Evolutionary conservation across 2,113 vertebrate species (phyloP), one percentile per base, ranked within the genome.

Genomic region (Andinoacara biseriatus): DNA sequence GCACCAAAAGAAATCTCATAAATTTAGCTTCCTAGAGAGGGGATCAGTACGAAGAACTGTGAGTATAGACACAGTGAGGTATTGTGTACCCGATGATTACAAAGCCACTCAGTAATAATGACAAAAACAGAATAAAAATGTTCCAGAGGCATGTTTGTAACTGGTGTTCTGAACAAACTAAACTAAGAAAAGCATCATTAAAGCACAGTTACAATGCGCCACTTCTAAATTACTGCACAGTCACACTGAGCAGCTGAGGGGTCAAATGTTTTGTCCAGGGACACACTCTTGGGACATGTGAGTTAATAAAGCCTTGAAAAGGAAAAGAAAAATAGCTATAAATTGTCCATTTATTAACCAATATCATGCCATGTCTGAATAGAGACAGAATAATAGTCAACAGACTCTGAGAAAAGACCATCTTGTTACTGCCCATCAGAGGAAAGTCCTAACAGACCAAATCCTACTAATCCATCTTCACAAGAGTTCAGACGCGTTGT

Each of bases 381-480:
- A 14, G 26, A 83, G 67, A 60, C 24, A 20, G 58, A 40, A 84
- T 29, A 46, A 78, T 75, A 81, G 61, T 57, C 77, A 74, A 58
- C 14, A 54, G 61, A 61, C 63, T 61, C 29, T 26, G 49, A 88
- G 61, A 67, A 38, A 54, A 62, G 60, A 49, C 46, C 9, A 22
- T 84, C 76, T 79, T 74, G 79, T 79, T 82, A 69, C 33, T 84
- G 58, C 54, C 78, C 81, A 90, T 89, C 89, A 89, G 80, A 85
- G 86, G 82, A 77, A 72, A 86, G 54, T 40, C 35, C 40, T 72
- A 84, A 72, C 61, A 69, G 56, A 29, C 46, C 56, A 76, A 91
- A 82, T 90, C 86, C 86, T 8, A 54, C 80, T 86, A 78, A 90
- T 91, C 86, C 76, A 76, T 78, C 87, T 82, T 89, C 69, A 84